Evolutionary conservation across 2,797 vertebrate species (phyloP), one percentile per base, ranked within the genome.

Genomic region (Diplodus sargus): DNA sequence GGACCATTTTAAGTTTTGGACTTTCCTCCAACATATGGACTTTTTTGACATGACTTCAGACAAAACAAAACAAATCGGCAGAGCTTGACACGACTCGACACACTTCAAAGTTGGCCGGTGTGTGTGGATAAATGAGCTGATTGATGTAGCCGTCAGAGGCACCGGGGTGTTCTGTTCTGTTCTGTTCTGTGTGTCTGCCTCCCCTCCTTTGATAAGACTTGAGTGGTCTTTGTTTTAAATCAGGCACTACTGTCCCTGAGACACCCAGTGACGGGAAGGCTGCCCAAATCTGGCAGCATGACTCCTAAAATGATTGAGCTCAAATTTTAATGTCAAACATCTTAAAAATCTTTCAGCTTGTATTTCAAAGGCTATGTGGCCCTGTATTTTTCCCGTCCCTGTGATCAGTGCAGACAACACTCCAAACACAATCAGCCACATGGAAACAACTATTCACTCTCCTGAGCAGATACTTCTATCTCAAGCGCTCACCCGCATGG

Each of bases 301-400:
- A 72, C 53, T 5, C 42, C 53, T 22, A 42, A 42, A 75, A 47
- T 17, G 61, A 70, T 59, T 53, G 57, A 75, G 59, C 73, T 84
- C 59, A 66, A 62, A 59, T 78, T 84, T 54, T 65, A 81, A 68
- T 76, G 86, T 86, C 87, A 87, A 78, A 82, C 81, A 83, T 68
- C 53, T 79, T 90, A 48, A 83, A 61, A 34, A n/a, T 78, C 62
- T 68, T 12, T 17, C 30, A 48, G 61, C 63, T 74, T 58, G 20
- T 30, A 17, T 76, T 83, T 73, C 63, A 51, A 8, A 0, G 39
- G 79, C 64, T 54, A 1, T 17, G 34, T 79, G 66, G 78, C 73
- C 60, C 43, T 2, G 53, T 49, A 17, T 53, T 43, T 73, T 84
- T 82, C 78, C 79, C 47, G 47, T 59, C 51, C 70, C 54, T 65